phyloP scores from a whole-genome alignment of 2,797 vertebrate species.

The Eupleurogrammus muticus region DNA sequence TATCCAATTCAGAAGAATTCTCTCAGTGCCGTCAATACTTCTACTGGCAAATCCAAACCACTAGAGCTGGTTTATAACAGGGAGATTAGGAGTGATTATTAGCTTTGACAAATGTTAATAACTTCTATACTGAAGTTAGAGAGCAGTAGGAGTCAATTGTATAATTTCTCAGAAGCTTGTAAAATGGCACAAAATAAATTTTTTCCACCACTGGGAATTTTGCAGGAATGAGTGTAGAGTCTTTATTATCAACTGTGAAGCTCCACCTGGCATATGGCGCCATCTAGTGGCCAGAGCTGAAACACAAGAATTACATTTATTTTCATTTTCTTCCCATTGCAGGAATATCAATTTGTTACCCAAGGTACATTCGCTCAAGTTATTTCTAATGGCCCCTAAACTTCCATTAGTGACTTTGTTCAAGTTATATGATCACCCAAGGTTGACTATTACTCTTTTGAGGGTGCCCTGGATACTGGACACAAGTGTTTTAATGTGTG shows the following conservation, averaged over 20 bases:
- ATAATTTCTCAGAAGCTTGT: too few relatives aligned
- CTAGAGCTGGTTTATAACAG: too few relatives aligned
- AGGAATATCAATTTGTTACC: background rate
- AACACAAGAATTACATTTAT: conserved; percentile 6
- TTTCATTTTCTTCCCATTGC: background rate
- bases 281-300: conserved; percentile 55
- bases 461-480: background rate
- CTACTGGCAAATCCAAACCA: too few relatives aligned
- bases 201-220: background rate
- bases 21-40: too few relatives aligned
- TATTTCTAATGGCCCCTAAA: too few relatives aligned
- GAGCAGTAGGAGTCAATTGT: too few relatives aligned
- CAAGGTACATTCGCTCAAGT: background rate
- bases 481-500: background rate
- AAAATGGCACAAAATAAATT: too few relatives aligned
- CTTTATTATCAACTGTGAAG: background rate
- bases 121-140: too few relatives aligned
- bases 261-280: conserved; percentile 33
- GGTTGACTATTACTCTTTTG: background rate
- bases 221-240: background rate
- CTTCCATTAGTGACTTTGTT: background rate
- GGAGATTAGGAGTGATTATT: too few relatives aligned
- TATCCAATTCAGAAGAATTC: too few relatives aligned
- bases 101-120: too few relatives aligned
- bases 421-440: background rate